Base-by-base conservation (phyloP, 2,888 invertebrate genomes). In the Smittia sp. region DNA sequence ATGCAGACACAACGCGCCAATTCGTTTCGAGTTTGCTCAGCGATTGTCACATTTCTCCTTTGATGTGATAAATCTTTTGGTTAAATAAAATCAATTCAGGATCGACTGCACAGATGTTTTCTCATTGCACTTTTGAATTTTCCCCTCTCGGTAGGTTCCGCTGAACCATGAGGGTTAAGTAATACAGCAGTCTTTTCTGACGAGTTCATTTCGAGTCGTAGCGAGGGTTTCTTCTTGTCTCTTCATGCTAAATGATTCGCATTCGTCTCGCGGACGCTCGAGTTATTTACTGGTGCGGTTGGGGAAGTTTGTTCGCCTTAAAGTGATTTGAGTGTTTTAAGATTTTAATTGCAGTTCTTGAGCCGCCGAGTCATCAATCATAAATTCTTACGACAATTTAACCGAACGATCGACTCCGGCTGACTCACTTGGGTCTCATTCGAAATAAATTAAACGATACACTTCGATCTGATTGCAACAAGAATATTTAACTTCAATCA, bases 81-180 rank as follows among this genome's bases (percentile, higher is more conserved):
- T 63, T 63, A 63, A 63, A 63, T 63, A 63, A 63, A 63, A 58
- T 58, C 46, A 46, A 58, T 9, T 58, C 58, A 20, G 18, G 9
- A 7, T 18, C 9, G 18, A 22, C 9, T n/a, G 9, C 27, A 63
- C 63, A 63, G 63, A 63, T 63, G 63, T 63, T 63, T 25, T 63
- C 25, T 24, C 63, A 25, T 63, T 58, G n/a, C 58, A n/a, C 58
- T 58, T 18, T 9, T 63, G 24, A 24, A 25, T 24, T 13, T 63
- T 24, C n/a, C 13, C 24, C 15, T 13, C 24, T 15, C 22, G n/a
- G n/a, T n/a, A 11, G 6, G 4, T 62, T 2, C 15, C 11, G 13
- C 11, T 27, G 9, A 13, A 6, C 6, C 1, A 25, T 9, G 22
- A 63, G 63, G 63, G 63, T 63, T 27, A 63, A 63, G 24, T 13